Evolutionary conservation across 1,140 invertebrate genomes (phyloP).

Genomic region (Drosophila elegans): DNA sequence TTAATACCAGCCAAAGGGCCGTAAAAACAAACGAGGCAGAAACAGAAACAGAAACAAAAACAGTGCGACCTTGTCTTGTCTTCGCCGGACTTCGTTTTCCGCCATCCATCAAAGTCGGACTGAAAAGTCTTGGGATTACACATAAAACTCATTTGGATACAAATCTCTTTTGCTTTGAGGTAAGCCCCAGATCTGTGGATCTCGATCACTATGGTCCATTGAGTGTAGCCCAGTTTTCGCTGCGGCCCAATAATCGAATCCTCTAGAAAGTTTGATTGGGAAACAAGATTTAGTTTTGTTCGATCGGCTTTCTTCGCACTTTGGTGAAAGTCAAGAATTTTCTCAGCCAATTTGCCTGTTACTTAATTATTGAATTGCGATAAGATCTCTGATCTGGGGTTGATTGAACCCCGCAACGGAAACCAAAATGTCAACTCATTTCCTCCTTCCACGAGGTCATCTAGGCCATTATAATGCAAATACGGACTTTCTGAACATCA

Average conservation of each 20-base stretch:
- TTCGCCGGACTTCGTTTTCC: slow-evolving; percentile 17
- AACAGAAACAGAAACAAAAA: slow-evolving; percentile 32
- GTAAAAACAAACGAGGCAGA: slow-evolving; percentile 11
- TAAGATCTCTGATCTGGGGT: too few relatives aligned
- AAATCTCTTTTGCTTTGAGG: slow-evolving; percentile 43
- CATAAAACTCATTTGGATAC: slow-evolving; percentile 43
- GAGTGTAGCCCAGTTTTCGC: slow-evolving; percentile 48
- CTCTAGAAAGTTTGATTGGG: slow-evolving; percentile 60
- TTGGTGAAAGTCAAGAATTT: slow-evolving; percentile 74
- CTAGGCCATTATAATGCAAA: slow-evolving; percentile 65
- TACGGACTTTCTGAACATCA: slow-evolving; percentile 37
- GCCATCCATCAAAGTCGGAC: slow-evolving; percentile 59
- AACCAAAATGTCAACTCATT: slow-evolving; percentile 59
- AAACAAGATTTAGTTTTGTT: slow-evolving; percentile 31
- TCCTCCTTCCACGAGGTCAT: slow-evolving; percentile 56
- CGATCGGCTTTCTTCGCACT: slow-evolving; percentile 36
- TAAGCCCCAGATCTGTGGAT: slow-evolving; percentile 40
- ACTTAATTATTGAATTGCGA: slow-evolving; percentile 33
- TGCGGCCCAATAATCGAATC: slow-evolving; percentile 58
- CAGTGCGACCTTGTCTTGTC: slow-evolving; percentile 67
- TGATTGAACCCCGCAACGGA: slow-evolving; percentile 66
- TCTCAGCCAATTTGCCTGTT: slow-evolving; percentile 26
- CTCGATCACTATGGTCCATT: background rate
- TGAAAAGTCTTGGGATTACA: slow-evolving; percentile 59
- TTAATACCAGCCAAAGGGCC: slow-evolving; percentile 42